Evolutionary conservation across 2,113 vertebrate species (phyloP).

Genomic region (Pachyramphus minor): DNA sequence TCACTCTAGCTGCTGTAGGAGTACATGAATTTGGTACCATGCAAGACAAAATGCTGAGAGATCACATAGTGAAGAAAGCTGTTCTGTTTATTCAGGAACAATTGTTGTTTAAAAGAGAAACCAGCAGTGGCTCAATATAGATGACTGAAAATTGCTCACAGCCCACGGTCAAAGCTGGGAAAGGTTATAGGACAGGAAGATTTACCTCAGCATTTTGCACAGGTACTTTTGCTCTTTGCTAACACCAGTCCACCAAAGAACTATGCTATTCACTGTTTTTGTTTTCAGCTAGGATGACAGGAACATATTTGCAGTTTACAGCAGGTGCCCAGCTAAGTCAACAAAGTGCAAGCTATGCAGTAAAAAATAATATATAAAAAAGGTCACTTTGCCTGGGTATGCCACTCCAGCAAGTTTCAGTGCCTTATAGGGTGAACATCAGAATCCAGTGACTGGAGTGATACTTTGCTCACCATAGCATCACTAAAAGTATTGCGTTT

Average conservation of each 20-base stretch:
- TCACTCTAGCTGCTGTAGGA: neutral
- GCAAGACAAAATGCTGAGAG: neutral
- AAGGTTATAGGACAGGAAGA: slow-evolving; percentile 25
- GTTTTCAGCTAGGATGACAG: slow-evolving; percentile 50
- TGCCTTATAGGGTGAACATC: neutral
- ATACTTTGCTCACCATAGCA: neutral
- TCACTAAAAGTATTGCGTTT: neutral
- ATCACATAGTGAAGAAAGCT: neutral
- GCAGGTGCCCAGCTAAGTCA: slow-evolving; percentile 56
- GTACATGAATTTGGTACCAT: neutral
- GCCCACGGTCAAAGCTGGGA: neutral
- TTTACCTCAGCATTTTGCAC: slow-evolving; percentile 51
- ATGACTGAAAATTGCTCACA: neutral
- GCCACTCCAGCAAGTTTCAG: slow-evolving; percentile 56
- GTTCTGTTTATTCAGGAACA: neutral
- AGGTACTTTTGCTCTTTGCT: slow-evolving; percentile 5
- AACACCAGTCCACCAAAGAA: neutral
- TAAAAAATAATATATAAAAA: slow-evolving; percentile 53
- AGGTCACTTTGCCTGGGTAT: slow-evolving; percentile 57
- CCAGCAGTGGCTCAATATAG: neutral
- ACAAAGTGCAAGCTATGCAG: slow-evolving; percentile 46
- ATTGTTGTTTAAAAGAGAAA: neutral
- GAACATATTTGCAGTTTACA: slow-evolving; percentile 55
- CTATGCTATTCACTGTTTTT: neutral
- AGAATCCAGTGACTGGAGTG: neutral